phyloP scores from a whole-genome alignment of 1,140 invertebrate species.

The Drosophila insularis region DNA sequence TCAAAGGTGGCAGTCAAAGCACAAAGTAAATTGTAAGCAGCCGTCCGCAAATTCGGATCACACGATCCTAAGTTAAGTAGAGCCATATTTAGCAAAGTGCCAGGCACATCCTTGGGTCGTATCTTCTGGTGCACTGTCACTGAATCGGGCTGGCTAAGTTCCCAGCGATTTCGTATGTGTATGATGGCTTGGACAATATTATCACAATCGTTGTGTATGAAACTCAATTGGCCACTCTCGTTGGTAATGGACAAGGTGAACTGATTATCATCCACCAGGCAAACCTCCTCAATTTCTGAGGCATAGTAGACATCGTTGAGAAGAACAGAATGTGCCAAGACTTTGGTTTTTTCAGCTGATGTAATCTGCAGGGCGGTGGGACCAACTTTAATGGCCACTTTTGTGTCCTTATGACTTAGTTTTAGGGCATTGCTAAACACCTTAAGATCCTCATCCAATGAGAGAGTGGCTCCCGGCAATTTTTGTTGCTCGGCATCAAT shows the following conservation, averaged over 20 bases:
- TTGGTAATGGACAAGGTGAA: constrained; percentile 98
- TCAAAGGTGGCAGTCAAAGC: constrained; percentile 98
- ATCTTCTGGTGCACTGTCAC: constrained; percentile 99
- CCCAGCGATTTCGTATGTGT: constrained; percentile 98
- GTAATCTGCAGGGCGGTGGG: constrained; percentile 98
- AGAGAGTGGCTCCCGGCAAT: constrained; percentile 96
- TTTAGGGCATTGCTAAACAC: constrained; percentile 98
- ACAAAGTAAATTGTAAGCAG: constrained; percentile 97
- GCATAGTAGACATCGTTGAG: constrained; percentile 99
- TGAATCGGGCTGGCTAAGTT: constrained; percentile 97
- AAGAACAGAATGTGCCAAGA: constrained; percentile 95
- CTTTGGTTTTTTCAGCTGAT: constrained; percentile 97
- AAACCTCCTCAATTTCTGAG: constrained; percentile 98
- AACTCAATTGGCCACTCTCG: constrained; percentile 96
- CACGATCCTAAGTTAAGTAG: constrained; percentile 97
- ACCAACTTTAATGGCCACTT: constrained; percentile 98
- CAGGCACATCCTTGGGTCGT: constrained; percentile 97
- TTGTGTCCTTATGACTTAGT: constrained; percentile 98
- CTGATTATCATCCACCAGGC: constrained; percentile 98
- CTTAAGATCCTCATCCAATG: constrained; percentile 97
- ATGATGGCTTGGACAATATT: constrained; percentile 98
- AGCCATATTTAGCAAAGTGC: constrained; percentile 98
- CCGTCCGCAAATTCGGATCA: constrained; percentile 96
- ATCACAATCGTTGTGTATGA: constrained; percentile 99
- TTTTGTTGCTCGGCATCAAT: constrained; percentile 97